Conservation (phyloP, 2,113 vertebrate genomes). For the Grammomys dolichurus region DNA sequence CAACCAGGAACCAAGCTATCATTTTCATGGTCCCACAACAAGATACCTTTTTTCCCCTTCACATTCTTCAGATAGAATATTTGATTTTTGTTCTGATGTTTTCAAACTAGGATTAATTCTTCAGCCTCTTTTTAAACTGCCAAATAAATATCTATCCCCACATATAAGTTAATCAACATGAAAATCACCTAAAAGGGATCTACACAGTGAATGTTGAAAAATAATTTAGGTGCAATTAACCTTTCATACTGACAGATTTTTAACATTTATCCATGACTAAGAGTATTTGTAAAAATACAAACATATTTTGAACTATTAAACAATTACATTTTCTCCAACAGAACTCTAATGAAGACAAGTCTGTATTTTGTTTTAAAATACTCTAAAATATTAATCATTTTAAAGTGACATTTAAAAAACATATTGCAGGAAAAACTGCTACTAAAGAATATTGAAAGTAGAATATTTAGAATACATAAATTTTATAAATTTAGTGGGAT, state of each 20-base stretch:
- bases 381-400: slow-evolving; percentile 70
- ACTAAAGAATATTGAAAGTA: slow-evolving; percentile 60
- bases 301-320: slow-evolving; percentile 73
- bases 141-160: slow-evolving; percentile 28
- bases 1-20: too few relatives aligned
- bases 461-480: slow-evolving; percentile 55
- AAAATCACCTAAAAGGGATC: slow-evolving; percentile 7
- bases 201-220: not conserved
- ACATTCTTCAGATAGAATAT: not conserved
- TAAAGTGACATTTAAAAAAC: slow-evolving; percentile 74
- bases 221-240: not conserved
- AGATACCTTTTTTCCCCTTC: not conserved
- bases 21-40: too few relatives aligned
- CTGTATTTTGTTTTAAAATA: slow-evolving; percentile 72
- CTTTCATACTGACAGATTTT: slow-evolving; percentile 60
- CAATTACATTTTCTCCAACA: slow-evolving; percentile 65
- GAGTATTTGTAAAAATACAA: slow-evolving; percentile 67
- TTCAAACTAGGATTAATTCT: slow-evolving; percentile 16
- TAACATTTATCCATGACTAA: slow-evolving; percentile 68
- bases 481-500: slow-evolving; percentile 60
- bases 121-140: slow-evolving; percentile 18
- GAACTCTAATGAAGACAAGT: slow-evolving; percentile 65
- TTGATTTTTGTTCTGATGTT: slow-evolving; percentile 15
- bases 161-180: slow-evolving; percentile 31
- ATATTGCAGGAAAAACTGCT: slow-evolving; percentile 61